These are phyloP conservation scores for Sebastes steindachneri DNA, from an alignment of 2,797 vertebrate genomes.

Conservation along the genomic window DNA sequence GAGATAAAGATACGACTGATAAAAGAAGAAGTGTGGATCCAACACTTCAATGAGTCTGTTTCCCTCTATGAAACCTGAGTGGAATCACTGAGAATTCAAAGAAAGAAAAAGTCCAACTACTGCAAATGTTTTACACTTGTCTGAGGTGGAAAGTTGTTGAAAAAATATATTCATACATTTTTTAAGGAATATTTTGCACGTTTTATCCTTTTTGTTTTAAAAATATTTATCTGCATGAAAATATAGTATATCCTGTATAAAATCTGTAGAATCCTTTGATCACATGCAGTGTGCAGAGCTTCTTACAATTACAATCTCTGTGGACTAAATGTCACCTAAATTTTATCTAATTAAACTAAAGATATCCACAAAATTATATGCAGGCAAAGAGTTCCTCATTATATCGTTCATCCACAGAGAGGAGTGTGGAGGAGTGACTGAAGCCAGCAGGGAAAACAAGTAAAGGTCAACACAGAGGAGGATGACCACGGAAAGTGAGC, in stretches of 20 bases:
- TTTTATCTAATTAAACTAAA: not conserved
- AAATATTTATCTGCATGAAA: not conserved
- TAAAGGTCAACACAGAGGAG: conserved; percentile 23
- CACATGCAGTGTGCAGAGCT: not conserved
- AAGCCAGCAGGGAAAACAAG: not conserved
- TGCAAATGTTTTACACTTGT: not conserved
- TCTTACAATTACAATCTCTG: not conserved
- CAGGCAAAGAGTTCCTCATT: not conserved
- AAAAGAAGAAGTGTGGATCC: not conserved
- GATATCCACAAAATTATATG: not conserved
- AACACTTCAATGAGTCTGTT: not conserved
- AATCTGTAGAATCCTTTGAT: not conserved
- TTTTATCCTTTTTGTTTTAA: too few relatives aligned
- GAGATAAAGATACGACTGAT: not conserved
- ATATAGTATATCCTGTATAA: not conserved
- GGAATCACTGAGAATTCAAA: not conserved
- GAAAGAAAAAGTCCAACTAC: not conserved
- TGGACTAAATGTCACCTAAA: not conserved
- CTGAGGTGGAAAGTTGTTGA: not conserved
- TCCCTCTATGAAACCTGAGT: not conserved
- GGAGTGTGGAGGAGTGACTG: not conserved
- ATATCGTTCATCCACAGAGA: not conserved
- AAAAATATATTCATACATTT: too few relatives aligned
- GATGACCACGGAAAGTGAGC: not conserved
- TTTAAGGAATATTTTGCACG: too few relatives aligned